phyloP scores from a whole-genome alignment of 1,140 invertebrate species.

The Alviniconcha marisindica region DNA sequence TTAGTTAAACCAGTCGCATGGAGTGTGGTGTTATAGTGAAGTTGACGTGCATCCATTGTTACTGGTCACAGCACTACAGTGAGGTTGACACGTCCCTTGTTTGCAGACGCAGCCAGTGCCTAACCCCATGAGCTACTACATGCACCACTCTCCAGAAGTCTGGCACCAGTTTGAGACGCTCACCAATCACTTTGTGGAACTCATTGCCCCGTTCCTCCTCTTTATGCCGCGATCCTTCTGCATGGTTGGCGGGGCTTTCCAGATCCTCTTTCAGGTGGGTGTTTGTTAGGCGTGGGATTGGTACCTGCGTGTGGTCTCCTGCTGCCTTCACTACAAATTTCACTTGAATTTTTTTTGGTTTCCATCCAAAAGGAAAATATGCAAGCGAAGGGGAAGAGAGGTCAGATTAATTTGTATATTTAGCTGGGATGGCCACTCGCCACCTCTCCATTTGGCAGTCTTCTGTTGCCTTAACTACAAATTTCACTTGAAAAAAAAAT shows the following conservation, averaged over 20 bases:
- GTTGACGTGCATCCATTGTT: too few species aligned
- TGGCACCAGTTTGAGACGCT: conserved; percentile 76
- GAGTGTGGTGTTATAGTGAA: too few species aligned
- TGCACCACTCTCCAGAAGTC: conserved; percentile 75
- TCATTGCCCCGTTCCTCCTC: conserved; percentile 73
- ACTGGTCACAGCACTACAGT: too few species aligned
- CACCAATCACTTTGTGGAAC: conserved; percentile 76
- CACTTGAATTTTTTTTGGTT: neutral
- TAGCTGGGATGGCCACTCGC: too few species aligned
- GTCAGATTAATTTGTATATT: too few species aligned
- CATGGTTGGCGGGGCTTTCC: conserved; percentile 72
- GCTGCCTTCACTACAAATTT: neutral
- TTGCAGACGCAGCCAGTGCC: conserved; percentile 77
- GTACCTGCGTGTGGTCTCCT: too few species aligned
- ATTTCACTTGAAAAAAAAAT: too few species aligned
- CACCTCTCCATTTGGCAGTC: too few species aligned
- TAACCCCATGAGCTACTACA: conserved; percentile 76
- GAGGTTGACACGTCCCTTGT: conserved; percentile 71
- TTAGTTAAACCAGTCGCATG: too few species aligned
- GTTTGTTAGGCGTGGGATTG: neutral
- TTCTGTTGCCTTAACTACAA: too few species aligned
- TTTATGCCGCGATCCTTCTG: conserved; percentile 63
- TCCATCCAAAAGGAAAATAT: neutral
- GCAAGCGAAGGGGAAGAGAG: too few species aligned
- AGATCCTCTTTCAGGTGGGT: conserved; percentile 77